Conservation (phyloP, 1,140 invertebrate species). For the Berghia stephanieae region DNA sequence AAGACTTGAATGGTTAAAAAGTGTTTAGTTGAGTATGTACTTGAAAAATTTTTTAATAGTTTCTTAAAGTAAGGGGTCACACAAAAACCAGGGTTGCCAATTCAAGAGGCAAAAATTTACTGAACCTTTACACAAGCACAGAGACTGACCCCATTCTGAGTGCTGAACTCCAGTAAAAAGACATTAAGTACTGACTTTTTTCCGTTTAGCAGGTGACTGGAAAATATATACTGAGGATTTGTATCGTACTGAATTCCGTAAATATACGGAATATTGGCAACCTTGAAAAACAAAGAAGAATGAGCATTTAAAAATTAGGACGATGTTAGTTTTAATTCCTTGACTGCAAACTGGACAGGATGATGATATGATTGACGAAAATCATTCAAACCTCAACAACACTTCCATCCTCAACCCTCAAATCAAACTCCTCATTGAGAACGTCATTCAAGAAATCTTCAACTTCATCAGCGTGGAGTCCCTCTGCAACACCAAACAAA, state of each 20-base stretch:
- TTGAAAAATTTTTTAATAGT: no score
- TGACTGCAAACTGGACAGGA: no score
- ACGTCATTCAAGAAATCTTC: slow-evolving; percentile 29
- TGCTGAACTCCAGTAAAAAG: no score
- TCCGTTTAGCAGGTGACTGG: no score
- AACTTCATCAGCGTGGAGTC: slow-evolving; percentile 21
- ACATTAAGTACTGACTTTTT: no score
- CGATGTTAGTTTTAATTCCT: background rate
- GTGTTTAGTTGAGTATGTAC: no score
- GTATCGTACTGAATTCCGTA: background rate
- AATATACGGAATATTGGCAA: background rate
- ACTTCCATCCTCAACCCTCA: slow-evolving; percentile 23
- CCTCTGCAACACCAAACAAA: slow-evolving; percentile 18
- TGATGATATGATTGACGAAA: background rate
- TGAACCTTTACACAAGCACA: no score
- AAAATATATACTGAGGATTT: background rate
- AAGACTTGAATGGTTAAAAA: no score
- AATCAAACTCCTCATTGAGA: slow-evolving; percentile 28
- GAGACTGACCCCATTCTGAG: no score
- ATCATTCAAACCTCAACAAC: slow-evolving; percentile 5
- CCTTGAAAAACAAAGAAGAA: background rate
- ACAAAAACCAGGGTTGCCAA: no score
- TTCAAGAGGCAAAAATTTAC: no score
- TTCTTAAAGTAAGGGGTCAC: no score
- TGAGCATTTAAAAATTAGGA: background rate